Percentiles rank a stretch among this genome's conserved stretches.
Conservation (phyloP, 2,797 vertebrate species). For the Pelodytes ibericus region DNA sequence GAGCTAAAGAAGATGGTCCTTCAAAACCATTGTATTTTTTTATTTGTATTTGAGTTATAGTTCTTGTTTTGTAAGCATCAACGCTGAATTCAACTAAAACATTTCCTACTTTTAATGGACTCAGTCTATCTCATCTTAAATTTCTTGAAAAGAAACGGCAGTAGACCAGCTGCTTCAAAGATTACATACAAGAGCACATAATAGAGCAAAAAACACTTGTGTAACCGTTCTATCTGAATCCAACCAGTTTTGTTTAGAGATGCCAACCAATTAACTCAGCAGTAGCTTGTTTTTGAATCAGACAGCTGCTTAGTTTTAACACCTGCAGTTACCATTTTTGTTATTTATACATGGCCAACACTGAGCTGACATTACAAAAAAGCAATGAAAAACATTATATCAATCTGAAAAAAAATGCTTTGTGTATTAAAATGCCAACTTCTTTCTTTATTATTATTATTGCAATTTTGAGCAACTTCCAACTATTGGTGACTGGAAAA, state of each 20-base stretch:
- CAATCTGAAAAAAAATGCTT: conserved; percentile 13
- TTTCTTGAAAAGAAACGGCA: conserved; percentile 11
- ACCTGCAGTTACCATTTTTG: conserved; percentile 45
- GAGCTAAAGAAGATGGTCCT: neutral
- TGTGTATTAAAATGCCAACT: conserved; percentile 4
- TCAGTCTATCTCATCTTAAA: conserved; percentile 11
- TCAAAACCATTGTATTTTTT: neutral
- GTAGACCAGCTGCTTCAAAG: conserved; percentile 27
- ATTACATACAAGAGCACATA: conserved; percentile 33
- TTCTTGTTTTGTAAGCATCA: neutral
- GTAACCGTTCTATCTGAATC: conserved; percentile 26
- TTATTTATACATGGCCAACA: conserved; percentile 24
- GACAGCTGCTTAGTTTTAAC: conserved; percentile 36
- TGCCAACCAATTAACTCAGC: conserved; percentile 51
- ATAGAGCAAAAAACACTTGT: conserved; percentile 29
- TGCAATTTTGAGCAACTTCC: neutral
- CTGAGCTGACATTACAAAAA: conserved; percentile 40
- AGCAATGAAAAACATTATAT: conserved; percentile 24
- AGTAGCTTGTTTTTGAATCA: conserved; percentile 31
- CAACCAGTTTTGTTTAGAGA: conserved; percentile 42
- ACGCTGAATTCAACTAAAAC: neutral
- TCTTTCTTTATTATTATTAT: neutral
- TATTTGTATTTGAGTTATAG: neutral
- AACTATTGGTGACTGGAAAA: neutral
- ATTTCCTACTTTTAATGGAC: conserved; percentile 11